These are phyloP conservation scores for Leuciscus idus DNA, from an alignment of 2,113 vertebrate genomes.

Conservation along the genomic window DNA sequence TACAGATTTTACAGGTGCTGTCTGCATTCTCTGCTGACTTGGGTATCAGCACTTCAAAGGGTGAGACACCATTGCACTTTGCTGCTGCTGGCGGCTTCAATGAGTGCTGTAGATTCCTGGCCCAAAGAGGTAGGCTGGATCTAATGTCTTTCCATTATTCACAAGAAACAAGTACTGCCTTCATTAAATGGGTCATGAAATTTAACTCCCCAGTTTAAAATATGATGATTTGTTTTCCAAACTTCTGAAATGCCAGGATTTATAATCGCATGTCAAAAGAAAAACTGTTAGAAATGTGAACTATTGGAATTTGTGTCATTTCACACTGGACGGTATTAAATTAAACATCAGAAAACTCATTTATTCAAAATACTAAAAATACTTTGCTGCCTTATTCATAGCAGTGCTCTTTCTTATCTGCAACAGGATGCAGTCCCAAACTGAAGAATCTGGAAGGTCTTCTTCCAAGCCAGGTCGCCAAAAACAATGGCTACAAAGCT, in stretches of 20 bases:
- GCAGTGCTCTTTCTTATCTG: background rate
- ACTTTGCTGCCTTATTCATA: background rate
- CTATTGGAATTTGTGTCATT: too few relatives aligned
- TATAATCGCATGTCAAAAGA: too few relatives aligned
- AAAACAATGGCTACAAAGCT: conserved; percentile 73
- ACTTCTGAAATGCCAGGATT: too few relatives aligned
- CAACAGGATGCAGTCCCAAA: conserved; percentile 82
- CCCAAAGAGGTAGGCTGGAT: conserved; percentile 81
- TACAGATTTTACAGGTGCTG: conserved; percentile 61
- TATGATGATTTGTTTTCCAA: too few relatives aligned
- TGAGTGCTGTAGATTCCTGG: conserved; percentile 84
- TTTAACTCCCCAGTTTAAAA: too few relatives aligned
- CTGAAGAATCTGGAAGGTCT: conserved; percentile 75
- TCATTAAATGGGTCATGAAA: too few relatives aligned
- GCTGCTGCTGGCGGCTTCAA: conserved; percentile 81
- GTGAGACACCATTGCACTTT: conserved; percentile 81
- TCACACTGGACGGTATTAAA: too few relatives aligned
- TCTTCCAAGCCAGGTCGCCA: conserved; percentile 75
- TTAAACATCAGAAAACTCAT: too few relatives aligned
- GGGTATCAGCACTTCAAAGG: conserved; percentile 75
- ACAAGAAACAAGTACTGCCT: background rate
- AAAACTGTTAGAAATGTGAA: too few relatives aligned
- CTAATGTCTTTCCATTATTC: background rate
- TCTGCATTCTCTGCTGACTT: conserved; percentile 80
- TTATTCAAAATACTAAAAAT: background rate